A percentile compares a stretch with the other conserved stretches of the same genome.
These are phyloP conservation scores for Eupithecia subumbrata DNA, from an alignment of 2,888 invertebrate species.

Conservation along the genomic window DNA sequence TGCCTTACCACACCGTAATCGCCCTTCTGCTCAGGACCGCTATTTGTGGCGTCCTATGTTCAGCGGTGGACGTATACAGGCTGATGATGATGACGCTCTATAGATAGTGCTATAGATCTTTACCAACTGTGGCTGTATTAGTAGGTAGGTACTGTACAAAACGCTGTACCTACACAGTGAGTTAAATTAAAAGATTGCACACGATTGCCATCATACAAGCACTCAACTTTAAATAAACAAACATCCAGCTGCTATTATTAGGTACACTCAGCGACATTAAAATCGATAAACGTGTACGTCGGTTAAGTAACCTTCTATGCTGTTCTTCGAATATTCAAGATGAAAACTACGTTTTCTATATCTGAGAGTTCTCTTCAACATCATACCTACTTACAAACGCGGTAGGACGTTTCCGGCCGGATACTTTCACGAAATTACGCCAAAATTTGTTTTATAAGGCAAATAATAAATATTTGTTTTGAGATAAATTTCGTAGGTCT, in stretches of 20 bases:
- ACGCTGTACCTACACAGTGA: not conserved
- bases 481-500: not conserved
- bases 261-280: slow-evolving; percentile 28
- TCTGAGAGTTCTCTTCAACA: not conserved
- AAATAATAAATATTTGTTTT: not conserved
- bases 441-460: not conserved
- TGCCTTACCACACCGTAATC: too few species aligned
- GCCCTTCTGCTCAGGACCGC: too few species aligned
- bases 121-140: not conserved
- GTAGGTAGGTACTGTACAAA: not conserved
- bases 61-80: too few species aligned
- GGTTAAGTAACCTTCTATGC: slow-evolving; percentile 4
- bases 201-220: slow-evolving; percentile 17
- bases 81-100: too few species aligned
- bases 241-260: slow-evolving; percentile 25
- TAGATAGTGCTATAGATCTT: too few species aligned
- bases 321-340: not conserved
- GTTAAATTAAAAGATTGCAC: slow-evolving; percentile 26
- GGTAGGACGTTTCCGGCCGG: not conserved
- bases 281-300: slow-evolving; percentile 6
- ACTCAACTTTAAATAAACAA: slow-evolving; percentile 30
- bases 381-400: not conserved
- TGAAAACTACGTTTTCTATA: not conserved
- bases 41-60: too few species aligned
- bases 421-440: not conserved